Conservation (phyloP, 2,797 vertebrate species). For the Cyprinodon diabolis region DNA sequence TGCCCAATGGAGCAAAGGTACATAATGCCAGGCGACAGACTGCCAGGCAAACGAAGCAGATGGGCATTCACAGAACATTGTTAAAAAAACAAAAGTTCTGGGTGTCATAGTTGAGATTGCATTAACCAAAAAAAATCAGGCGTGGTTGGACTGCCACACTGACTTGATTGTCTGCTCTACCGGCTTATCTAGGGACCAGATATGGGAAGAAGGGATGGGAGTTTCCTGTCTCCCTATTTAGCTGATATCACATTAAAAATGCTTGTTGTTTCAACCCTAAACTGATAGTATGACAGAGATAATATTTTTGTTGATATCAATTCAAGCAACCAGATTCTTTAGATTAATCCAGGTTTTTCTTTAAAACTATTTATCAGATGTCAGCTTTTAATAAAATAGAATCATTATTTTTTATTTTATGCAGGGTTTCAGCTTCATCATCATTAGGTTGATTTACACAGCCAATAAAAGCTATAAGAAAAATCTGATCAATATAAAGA, state of each 20-base stretch:
- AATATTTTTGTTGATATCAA: slow-evolving; percentile 12
- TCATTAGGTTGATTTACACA: too few relatives aligned
- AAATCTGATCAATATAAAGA: too few relatives aligned
- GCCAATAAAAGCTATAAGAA: too few relatives aligned
- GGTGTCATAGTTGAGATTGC: slow-evolving; percentile 68
- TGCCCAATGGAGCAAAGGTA: slow-evolving; percentile 63
- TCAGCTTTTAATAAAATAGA: background rate
- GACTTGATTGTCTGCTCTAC: slow-evolving; percentile 58
- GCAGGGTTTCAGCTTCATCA: background rate
- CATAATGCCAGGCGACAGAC: slow-evolving; percentile 76
- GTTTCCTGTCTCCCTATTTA: slow-evolving; percentile 38
- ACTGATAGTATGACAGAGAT: slow-evolving; percentile 32
- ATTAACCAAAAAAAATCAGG: slow-evolving; percentile 75
- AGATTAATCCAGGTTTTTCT: background rate
- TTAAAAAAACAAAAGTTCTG: slow-evolving; percentile 74
- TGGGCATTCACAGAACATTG: slow-evolving; percentile 70
- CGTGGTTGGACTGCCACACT: slow-evolving; percentile 52
- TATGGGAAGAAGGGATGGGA: slow-evolving; percentile 30
- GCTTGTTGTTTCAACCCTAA: slow-evolving; percentile 27
- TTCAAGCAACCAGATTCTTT: slow-evolving; percentile 1
- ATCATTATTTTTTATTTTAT: background rate
- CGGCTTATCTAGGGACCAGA: slow-evolving; percentile 35
- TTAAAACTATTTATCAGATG: background rate
- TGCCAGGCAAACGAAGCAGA: slow-evolving; percentile 72
- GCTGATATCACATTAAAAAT: slow-evolving; percentile 42